phyloP scores from a whole-genome alignment of 1,140 invertebrate genomes.

The Teleopsis dalmanni region DNA sequence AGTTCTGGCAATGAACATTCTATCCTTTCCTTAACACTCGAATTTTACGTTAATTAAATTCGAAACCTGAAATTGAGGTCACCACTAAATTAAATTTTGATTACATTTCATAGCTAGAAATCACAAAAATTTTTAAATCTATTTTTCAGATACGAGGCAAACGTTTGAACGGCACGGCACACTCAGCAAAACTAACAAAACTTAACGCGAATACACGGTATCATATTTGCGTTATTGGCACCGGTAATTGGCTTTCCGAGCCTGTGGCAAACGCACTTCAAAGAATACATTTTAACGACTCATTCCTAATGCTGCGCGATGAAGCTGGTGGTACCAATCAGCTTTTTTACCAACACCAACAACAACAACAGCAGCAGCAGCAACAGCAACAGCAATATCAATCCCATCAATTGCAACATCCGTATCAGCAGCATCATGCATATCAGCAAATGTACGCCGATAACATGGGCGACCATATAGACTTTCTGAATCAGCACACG shows the following conservation, averaged over 20 bases:
- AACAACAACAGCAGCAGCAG: slow-evolving; percentile 1
- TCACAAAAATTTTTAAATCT: neutral
- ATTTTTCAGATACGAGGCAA: slow-evolving; percentile 58
- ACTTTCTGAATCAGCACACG: neutral
- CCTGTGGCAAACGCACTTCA: slow-evolving; percentile 44
- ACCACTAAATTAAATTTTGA: neutral
- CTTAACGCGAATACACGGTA: slow-evolving; percentile 71
- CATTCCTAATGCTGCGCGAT: slow-evolving; percentile 22
- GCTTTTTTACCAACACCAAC: neutral
- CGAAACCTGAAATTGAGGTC: too few species aligned
- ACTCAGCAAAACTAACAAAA: slow-evolving; percentile 63
- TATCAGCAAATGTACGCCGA: slow-evolving; percentile 36
- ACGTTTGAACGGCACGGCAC: slow-evolving; percentile 57
- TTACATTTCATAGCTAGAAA: neutral
- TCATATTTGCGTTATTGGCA: slow-evolving; percentile 73
- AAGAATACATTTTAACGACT: slow-evolving; percentile 46
- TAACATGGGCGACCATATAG: neutral
- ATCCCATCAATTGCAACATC: neutral
- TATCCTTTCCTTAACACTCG: neutral
- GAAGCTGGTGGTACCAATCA: slow-evolving; percentile 13
- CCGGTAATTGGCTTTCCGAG: slow-evolving; percentile 59
- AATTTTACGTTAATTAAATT: too few species aligned
- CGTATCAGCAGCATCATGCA: slow-evolving; percentile 7
- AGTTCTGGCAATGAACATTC: too few species aligned
- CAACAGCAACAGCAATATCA: slow-evolving; percentile 5